Percentiles rank a stretch among this genome's conserved stretches.
These are phyloP conservation scores for Acronicta alni DNA, from an alignment of 2,888 invertebrate genomes.

Conservation along the genomic window DNA sequence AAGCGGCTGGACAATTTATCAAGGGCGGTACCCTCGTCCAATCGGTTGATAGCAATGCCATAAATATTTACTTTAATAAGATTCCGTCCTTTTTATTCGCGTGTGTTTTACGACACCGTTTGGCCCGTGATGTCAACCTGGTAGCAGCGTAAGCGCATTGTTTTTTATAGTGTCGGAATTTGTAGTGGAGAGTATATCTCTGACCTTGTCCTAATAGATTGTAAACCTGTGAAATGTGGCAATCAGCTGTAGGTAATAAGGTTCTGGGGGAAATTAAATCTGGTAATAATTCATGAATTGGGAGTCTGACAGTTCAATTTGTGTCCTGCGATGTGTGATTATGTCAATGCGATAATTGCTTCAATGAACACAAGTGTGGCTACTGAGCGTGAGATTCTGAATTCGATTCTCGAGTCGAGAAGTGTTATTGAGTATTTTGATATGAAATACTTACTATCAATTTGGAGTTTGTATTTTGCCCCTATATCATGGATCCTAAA, in stretches of 20 bases:
- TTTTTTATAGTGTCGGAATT: conserved; percentile 75
- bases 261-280: conserved; percentile 10
- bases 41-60: conserved; percentile 88
- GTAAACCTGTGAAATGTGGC: conserved; percentile 53
- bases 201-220: conserved; percentile 61
- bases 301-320: no score
- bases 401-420: no score
- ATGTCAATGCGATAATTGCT: no score
- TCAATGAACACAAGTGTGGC: no score
- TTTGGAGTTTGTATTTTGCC: no score
- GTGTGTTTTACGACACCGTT: conserved; percentile 85
- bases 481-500: no score
- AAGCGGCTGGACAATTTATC: conserved; percentile 86
- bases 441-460: no score
- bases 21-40: conserved; percentile 86
- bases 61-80: conserved; percentile 90
- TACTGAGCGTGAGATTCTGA: no score
- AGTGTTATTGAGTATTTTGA: no score
- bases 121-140: conserved; percentile 80
- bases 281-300: not conserved
- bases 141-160: conserved; percentile 77
- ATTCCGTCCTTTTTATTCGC: conserved; percentile 87
- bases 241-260: conserved; percentile 34
- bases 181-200: conserved; percentile 69
- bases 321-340: no score